Evolutionary conservation across 2,113 vertebrate species (phyloP), one percentile per base, ranked within the genome.

Genomic region (Elephantulus edwardii): DNA sequence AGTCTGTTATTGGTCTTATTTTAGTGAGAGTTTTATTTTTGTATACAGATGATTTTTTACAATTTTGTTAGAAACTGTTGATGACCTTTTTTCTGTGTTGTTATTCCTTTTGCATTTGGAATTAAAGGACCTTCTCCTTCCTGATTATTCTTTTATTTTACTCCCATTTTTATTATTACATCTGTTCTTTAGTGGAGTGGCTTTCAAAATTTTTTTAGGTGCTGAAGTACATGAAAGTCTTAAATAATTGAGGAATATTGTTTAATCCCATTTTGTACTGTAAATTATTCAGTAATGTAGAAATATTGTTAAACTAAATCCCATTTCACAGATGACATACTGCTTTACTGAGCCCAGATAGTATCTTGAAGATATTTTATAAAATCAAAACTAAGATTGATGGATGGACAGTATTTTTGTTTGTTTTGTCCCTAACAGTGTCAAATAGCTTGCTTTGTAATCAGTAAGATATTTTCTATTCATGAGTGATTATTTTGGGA

Each of bases 301-400:
- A 79, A 44, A 14, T 88, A 54, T 14, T 17, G 62, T 77, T 52
- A 16, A 71, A 19, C n/a, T n/a, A n/a, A n/a, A n/a, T n/a, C n/a
- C n/a, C 3, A 35, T 40, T 35, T 8, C 46, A 64, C 28, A 93
- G 82, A 62, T 12, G 3, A 76, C 19, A 6, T 72, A 54, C 28
- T 76, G 3, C 52, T 93, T 90, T 80, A 16, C 16, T 42, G 66
- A 33, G 66, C n/a, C n/a, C n/a, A 83, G 14, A 91, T 76, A 66
- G 11, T 71, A 5, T 79, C 30, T 50, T 14, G 75, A 50, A 81
- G 74, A 33, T 17, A 42, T 70, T n/a, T 46, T 64, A 64, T 42
- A 88, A 48, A 88, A 71, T 84, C 35, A 82, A 56, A 88, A 50
- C 11, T 40, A 83, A 70, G 20, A 86, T 24, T 88, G 74, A 42